These are phyloP conservation scores for Aphrophora alni DNA, from an alignment of 2,888 invertebrate species.

Conservation along the genomic window DNA sequence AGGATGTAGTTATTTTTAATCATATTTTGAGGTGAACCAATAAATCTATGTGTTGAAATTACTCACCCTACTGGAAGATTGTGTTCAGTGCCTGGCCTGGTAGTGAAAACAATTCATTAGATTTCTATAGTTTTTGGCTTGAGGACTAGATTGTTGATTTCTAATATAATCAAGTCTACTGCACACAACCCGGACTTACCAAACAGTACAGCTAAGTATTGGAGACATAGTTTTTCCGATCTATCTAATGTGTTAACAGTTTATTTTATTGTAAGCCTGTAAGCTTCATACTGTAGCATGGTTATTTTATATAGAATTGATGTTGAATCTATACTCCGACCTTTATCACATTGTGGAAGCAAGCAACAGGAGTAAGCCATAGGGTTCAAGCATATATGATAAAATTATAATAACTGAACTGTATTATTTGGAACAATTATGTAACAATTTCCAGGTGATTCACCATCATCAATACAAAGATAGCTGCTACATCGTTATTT, in stretches of 20 bases:
- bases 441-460: not conserved
- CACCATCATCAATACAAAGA: too few relatives aligned
- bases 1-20: too few relatives aligned
- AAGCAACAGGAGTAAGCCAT: not conserved
- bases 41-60: conserved; percentile 16
- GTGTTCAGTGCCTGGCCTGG: not conserved
- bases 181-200: conserved; percentile 22
- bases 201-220: conserved; percentile 16
- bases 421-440: not conserved
- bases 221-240: conserved; percentile 28
- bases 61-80: not conserved
- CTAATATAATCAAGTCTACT: not conserved
- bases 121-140: conserved; percentile 19
- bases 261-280: not conserved
- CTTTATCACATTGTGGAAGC: not conserved
- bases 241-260: conserved; percentile 27
- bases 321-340: not conserved
- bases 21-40: conserved; percentile 23
- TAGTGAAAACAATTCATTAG: conserved; percentile 10
- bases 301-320: not conserved
- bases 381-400: not conserved
- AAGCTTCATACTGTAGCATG: conserved; percentile 24
- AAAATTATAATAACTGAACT: not conserved
- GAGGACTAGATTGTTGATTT: conserved; percentile 6
- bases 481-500: not conserved